These are phyloP conservation scores for Pionites leucogaster DNA, from an alignment of 2,113 vertebrate species.

Conservation along the genomic window DNA sequence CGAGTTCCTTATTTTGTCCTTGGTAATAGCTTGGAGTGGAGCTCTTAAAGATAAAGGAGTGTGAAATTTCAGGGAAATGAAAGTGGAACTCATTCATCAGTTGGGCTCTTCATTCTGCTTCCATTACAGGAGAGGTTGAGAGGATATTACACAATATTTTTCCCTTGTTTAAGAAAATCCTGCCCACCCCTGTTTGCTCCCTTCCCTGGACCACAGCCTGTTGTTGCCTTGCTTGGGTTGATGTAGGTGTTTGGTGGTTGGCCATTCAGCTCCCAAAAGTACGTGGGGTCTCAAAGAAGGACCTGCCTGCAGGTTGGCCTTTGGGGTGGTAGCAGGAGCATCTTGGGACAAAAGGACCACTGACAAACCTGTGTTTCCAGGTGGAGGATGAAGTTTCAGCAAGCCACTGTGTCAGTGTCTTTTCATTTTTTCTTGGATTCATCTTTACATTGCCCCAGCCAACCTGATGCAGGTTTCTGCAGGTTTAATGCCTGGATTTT, in stretches of 20 bases:
- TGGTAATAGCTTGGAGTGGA: neutral
- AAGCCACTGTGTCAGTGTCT: neutral
- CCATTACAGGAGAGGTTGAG: neutral
- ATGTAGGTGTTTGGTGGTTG: neutral
- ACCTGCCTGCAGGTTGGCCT: neutral
- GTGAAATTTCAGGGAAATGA: slow-evolving; percentile 39
- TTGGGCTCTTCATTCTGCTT: neutral
- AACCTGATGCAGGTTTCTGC: neutral
- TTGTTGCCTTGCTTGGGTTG: neutral
- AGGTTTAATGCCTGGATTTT: neutral
- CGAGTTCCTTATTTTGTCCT: slow-evolving; percentile 23
- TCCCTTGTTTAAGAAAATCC: neutral
- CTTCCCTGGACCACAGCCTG: neutral
- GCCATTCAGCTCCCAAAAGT: rapidly evolving
- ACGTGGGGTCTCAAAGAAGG: neutral
- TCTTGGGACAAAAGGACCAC: rapidly evolving
- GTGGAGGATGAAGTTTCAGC: neutral
- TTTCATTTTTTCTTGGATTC: neutral
- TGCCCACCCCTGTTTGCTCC: neutral
- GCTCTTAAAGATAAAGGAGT: slow-evolving; percentile 21
- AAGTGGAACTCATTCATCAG: neutral
- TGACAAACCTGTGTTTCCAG: neutral
- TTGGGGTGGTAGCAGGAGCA: neutral
- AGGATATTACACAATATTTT: neutral
- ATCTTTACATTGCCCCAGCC: neutral